A percentile compares a stretch with the other conserved stretches of the same genome.
Conservation (phyloP, 2,797 vertebrate genomes). For the Vipera ursinii region DNA sequence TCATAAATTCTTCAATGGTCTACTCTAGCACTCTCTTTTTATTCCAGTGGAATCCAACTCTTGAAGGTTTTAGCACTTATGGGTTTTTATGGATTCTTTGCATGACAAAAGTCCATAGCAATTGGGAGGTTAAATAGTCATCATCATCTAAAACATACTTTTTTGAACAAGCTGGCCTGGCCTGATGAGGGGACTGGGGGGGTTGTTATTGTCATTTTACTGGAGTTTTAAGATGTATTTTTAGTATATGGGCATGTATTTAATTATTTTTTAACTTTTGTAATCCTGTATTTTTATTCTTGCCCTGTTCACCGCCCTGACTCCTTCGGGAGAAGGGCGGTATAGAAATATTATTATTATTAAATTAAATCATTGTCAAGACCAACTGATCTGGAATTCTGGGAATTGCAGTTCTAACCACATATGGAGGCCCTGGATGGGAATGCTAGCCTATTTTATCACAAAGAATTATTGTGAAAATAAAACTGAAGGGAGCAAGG, state of each 20-base stretch:
- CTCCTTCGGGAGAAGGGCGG: no score
- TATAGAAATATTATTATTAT: no score
- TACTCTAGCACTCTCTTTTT: background rate
- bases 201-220: no score
- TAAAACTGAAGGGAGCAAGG: background rate
- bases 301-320: no score
- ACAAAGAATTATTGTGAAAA: background rate
- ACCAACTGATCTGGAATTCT: background rate
- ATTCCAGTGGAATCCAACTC: background rate
- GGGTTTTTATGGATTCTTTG: background rate
- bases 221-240: no score
- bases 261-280: no score
- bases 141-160: no score
- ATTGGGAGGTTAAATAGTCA: background rate
- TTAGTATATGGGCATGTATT: no score
- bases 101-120: background rate
- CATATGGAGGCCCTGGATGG: background rate
- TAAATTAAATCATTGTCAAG: background rate
- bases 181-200: no score
- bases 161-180: no score
- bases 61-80: background rate
- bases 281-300: no score
- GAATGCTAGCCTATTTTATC: background rate
- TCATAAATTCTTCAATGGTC: background rate
- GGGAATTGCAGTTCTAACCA: background rate